phyloP scores from a whole-genome alignment of 1,140 invertebrate species.

The Drosophila ogumai region DNA sequence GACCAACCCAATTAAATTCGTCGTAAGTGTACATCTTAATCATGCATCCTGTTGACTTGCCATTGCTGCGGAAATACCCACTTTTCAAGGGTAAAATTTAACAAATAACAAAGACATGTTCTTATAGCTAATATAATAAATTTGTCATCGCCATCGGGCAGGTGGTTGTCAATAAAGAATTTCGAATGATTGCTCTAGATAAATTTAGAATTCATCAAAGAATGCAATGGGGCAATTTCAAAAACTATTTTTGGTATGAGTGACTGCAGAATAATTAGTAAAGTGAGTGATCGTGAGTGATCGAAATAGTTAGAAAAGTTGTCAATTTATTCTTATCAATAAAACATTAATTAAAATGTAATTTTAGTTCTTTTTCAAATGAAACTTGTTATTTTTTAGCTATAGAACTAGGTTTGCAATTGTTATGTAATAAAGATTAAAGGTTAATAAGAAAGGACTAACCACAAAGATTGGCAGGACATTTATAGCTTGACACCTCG shows the following conservation, averaged over 20 bases:
- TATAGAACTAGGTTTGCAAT: no score
- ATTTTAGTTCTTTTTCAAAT: no score
- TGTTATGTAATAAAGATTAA: no score
- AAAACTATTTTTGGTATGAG: not conserved
- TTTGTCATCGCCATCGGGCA: conserved; percentile 22
- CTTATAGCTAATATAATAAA: conserved; percentile 14
- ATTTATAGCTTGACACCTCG: no score
- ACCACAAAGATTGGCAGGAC: no score
- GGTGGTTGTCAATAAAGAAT: conserved; percentile 6
- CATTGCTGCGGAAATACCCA: conserved; percentile 6
- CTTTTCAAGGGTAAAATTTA: not conserved
- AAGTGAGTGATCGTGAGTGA: not conserved
- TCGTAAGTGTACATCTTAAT: conserved; percentile 16
- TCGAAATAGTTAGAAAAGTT: not conserved
- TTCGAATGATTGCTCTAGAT: conserved; percentile 29
- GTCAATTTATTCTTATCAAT: not conserved
- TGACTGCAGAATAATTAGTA: not conserved
- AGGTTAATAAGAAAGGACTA: no score
- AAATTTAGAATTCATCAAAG: conserved; percentile 6
- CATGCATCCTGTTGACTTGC: conserved; percentile 48
- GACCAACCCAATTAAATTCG: conserved; percentile 8
- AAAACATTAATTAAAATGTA: not conserved
- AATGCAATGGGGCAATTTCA: not conserved
- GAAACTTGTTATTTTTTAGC: no score
- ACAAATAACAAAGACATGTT: conserved; percentile 4